phyloP scores from a whole-genome alignment of 2,888 invertebrate species.

The Trachelus troglodyta region DNA sequence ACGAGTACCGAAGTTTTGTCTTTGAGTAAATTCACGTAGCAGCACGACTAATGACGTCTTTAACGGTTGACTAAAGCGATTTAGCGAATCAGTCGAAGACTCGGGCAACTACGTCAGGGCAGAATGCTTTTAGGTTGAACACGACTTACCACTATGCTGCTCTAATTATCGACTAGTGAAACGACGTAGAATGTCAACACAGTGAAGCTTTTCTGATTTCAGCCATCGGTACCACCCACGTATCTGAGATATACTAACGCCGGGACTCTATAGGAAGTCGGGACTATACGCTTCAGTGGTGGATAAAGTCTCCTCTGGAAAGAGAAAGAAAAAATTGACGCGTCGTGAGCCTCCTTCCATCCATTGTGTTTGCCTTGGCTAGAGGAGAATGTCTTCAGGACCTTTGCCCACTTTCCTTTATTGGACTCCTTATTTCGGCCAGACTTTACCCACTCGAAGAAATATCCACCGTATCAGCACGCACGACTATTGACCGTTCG shows the following conservation, averaged over 20 bases:
- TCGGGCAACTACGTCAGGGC: constrained; percentile 20
- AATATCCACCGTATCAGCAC: constrained; percentile 59
- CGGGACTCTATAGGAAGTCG: neutral
- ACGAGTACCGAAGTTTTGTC: neutral
- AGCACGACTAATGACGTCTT: constrained; percentile 39
- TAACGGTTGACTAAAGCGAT: constrained; percentile 37
- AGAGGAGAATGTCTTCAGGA: constrained; percentile 5
- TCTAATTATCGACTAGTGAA: constrained; percentile 44
- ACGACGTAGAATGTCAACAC: neutral
- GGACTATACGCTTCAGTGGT: neutral
- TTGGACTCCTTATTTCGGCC: constrained; percentile 53
- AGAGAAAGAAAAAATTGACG: neutral
- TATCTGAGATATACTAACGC: neutral
- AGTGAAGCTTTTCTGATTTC: neutral
- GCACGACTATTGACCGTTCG: constrained; percentile 54
- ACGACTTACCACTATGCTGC: constrained; percentile 50
- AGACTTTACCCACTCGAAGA: constrained; percentile 56
- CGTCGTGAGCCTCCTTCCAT: neutral
- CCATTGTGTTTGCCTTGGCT: neutral
- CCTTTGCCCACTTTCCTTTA: constrained; percentile 40
- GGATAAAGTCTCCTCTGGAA: constrained; percentile 12
- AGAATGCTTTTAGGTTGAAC: constrained; percentile 52
- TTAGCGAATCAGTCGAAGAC: constrained; percentile 33
- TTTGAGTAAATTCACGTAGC: constrained; percentile 23
- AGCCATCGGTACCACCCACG: neutral